Evolutionary conservation across 2,113 vertebrate species (phyloP).

Genomic region (Isichthys henryi): DNA sequence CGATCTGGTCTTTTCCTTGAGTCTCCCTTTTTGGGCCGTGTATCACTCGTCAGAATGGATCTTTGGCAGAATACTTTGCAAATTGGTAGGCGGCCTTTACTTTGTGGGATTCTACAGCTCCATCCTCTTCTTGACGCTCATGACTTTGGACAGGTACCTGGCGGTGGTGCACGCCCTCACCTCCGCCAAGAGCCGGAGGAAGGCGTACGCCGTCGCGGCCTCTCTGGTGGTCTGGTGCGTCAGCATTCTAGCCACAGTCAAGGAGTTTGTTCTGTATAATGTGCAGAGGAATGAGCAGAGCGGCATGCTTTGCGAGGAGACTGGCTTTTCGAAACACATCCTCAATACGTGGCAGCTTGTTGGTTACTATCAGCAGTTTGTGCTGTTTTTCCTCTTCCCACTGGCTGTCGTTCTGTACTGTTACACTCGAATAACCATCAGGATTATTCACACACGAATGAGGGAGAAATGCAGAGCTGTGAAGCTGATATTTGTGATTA

Average conservation of each 20-base stretch:
- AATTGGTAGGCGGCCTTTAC: slow-evolving; percentile 56
- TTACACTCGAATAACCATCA: slow-evolving; percentile 55
- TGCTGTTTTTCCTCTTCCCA: slow-evolving; percentile 61
- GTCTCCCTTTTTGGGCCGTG: slow-evolving; percentile 59
- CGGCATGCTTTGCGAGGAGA: slow-evolving; percentile 45
- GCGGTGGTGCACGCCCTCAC: slow-evolving; percentile 61
- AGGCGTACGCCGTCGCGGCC: slow-evolving; percentile 37
- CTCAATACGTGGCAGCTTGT: slow-evolving; percentile 48
- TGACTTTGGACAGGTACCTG: slow-evolving; percentile 68
- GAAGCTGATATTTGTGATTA: slow-evolving; percentile 61
- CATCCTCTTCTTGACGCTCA: slow-evolving; percentile 65
- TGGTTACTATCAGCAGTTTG: slow-evolving; percentile 57
- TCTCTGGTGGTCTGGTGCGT: slow-evolving; percentile 50
- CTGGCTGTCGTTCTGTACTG: slow-evolving; percentile 58
- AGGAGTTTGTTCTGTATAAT: slow-evolving; percentile 51
- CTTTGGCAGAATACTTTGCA: slow-evolving; percentile 57
- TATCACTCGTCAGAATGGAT: slow-evolving; percentile 58
- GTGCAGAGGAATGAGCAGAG: rapidly evolving
- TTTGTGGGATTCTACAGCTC: slow-evolving; percentile 66
- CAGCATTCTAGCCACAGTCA: slow-evolving; percentile 54
- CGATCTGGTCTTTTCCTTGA: slow-evolving; percentile 59
- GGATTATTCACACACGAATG: slow-evolving; percentile 55
- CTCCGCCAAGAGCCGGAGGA: slow-evolving; percentile 46
- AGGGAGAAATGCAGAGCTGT: slow-evolving; percentile 55
- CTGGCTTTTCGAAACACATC: not conserved